These are phyloP conservation scores for Epinotia ramella DNA, from an alignment of 2,888 invertebrate species.

Conservation along the genomic window DNA sequence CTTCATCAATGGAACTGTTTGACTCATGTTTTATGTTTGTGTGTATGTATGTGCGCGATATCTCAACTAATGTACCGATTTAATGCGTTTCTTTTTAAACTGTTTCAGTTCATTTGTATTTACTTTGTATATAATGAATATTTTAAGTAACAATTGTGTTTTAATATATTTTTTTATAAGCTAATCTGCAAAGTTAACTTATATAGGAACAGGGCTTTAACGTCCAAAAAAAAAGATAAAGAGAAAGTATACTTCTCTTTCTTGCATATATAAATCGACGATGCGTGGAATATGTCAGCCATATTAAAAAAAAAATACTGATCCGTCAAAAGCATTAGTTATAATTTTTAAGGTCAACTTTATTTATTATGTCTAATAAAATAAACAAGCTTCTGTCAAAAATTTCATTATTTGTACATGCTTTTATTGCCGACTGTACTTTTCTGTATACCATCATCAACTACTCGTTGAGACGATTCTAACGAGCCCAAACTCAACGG, in stretches of 20 bases:
- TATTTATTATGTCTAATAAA: background rate
- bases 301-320: background rate
- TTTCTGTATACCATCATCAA: too few species aligned
- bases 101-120: background rate
- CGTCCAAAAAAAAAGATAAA: background rate
- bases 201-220: background rate
- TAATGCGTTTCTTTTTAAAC: background rate
- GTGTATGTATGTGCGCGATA: background rate
- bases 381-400: too few species aligned
- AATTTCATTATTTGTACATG: too few species aligned
- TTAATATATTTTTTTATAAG: slow-evolving; percentile 7
- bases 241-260: background rate
- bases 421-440: too few species aligned
- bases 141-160: slow-evolving; percentile 22
- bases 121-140: slow-evolving; percentile 38
- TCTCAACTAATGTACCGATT: background rate
- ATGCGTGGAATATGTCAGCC: background rate
- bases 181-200: background rate
- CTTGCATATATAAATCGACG: background rate
- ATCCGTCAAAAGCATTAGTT: background rate
- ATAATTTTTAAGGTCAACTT: background rate
- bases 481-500: too few species aligned
- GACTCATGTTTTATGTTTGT: background rate
- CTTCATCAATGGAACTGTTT: background rate
- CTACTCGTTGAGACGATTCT: too few species aligned